These are phyloP conservation scores for Dendrocincla fuliginosa DNA, from an alignment of 2,797 vertebrate genomes.

Conservation along the genomic window DNA sequence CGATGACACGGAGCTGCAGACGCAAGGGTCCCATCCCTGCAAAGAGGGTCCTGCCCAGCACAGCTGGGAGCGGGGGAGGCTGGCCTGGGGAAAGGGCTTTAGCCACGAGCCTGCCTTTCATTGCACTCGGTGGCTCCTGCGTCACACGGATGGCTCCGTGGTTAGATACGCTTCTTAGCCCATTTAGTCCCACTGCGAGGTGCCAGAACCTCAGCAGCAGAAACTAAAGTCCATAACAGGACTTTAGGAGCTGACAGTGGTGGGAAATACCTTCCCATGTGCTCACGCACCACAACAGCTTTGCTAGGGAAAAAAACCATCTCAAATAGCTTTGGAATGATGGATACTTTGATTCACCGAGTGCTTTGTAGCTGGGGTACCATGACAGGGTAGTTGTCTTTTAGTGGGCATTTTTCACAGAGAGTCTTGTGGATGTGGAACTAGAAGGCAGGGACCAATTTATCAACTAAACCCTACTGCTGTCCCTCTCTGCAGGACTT, in stretches of 20 bases:
- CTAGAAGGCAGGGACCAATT: background rate
- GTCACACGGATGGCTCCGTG: background rate
- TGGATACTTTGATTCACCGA: background rate
- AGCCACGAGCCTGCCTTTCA: background rate
- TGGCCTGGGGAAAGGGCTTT: background rate
- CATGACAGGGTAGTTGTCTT: background rate
- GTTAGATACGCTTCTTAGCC: background rate
- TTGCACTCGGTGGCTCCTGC: background rate
- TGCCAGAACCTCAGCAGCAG: background rate
- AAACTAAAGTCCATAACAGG: background rate
- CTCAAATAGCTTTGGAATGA: background rate
- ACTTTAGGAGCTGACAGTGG: background rate
- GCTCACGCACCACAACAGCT: background rate
- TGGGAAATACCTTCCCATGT: background rate
- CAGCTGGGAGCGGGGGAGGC: slow-evolving; percentile 49
- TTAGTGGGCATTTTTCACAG: background rate
- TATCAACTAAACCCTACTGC: background rate
- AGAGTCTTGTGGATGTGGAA: background rate
- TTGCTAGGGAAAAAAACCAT: background rate
- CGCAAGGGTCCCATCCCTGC: background rate
- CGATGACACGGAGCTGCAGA: slow-evolving; percentile 29
- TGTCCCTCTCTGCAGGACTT: background rate
- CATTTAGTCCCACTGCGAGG: background rate
- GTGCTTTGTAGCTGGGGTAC: background rate
- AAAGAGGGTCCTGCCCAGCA: background rate